Base-by-base conservation (phyloP, 1,140 invertebrate genomes). In the Hirudo medicinalis region DNA sequence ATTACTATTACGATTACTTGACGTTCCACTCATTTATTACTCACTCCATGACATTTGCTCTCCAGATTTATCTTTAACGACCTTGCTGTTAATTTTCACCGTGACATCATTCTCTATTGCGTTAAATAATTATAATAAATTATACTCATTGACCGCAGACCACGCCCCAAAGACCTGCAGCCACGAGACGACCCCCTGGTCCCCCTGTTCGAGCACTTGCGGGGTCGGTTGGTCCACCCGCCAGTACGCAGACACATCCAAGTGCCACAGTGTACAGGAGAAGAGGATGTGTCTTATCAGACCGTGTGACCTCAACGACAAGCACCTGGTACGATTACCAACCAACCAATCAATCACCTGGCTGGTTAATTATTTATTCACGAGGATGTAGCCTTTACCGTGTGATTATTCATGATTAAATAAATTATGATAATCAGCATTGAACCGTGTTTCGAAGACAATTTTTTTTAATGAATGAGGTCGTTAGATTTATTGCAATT, bases 271-370 rank as follows among this genome's bases (percentile, higher is more conserved):
- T 76, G 78, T 80, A 55, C 80, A 85, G 71, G 86, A 88, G 78
- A 86, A 85, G 19, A 81, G 87, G 57, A 78, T 89, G 11, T 89
- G 88, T 76, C 83, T 85, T 73, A 78, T 85, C 3, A 78, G 85
- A 67, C 83, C 82, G 8, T 85, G 81, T 76, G 73, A 75, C 19
- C 25, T 63, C 22, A 54, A 68, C 25, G 71, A 72, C 60, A 71
- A 67, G 32, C 57, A 74, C 66, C 49, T 68, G 54, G 73, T 74
- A 68, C 2, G 71, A 29, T 27, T 13, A 19, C 11, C 9, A 70
- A 53, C 8, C 22, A 53, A n/a, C 11, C 11, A 53, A 22, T 70
- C 8, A n/a, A 22, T 36, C 17, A 36, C 8, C 6, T 53, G 17
- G 9, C 17, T 22, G 40, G 54, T 53, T 54, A n/a, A n/a, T 53